Evolutionary conservation across 2,113 vertebrate species (phyloP), one percentile per base, ranked within the genome.

Genomic region (Heteronetta atricapilla): DNA sequence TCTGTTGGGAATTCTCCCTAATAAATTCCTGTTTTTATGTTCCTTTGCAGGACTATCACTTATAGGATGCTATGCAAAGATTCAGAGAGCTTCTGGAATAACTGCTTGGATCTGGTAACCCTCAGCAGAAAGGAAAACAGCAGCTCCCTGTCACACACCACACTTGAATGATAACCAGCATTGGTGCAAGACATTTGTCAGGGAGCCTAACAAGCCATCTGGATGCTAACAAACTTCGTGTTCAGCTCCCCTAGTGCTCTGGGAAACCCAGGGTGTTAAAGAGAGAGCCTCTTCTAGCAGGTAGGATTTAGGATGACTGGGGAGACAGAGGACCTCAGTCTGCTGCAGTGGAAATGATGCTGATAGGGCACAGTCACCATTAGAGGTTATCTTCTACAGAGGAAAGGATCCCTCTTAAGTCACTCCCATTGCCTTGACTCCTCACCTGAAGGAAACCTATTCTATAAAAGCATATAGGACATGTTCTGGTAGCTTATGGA

Each of bases 11-110:
- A 97, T 89, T 86, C 85, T 94, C 75, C 28, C 40, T 55, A 89
- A 85, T 93, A 97, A 97, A 96, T 93, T 89, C 22, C 19, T 68
- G 40, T 62, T 92, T 94, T 87, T 77, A 67, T 68, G 48, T 60
- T 82, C 52, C 58, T 90, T 80, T 86, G 68, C 90, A 82, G 63
- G 64, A 64, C 83, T 84, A 91, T 38, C 80, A 96, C 82, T 86
- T 90, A 80, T 12, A 53, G 48, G 73, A 86, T 60, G 42, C 34
- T 82, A 23, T 7, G 5, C 33, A 53, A 89, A 79, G 68, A 59
- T 25, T 25, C 11, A 1, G 42, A 86, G 33, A 72, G 33, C 20
- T 42, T 50, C 44, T 82, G 68, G 62, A 86, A 74, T 29, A 88
- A 34, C 48, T 25, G 3, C 2, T 2, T 18, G 48, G 25, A 69